Percentiles rank a stretch among this genome's conserved stretches.
These are phyloP conservation scores for Athalia circularis DNA, from an alignment of 2,888 invertebrate genomes.

Conservation along the genomic window DNA sequence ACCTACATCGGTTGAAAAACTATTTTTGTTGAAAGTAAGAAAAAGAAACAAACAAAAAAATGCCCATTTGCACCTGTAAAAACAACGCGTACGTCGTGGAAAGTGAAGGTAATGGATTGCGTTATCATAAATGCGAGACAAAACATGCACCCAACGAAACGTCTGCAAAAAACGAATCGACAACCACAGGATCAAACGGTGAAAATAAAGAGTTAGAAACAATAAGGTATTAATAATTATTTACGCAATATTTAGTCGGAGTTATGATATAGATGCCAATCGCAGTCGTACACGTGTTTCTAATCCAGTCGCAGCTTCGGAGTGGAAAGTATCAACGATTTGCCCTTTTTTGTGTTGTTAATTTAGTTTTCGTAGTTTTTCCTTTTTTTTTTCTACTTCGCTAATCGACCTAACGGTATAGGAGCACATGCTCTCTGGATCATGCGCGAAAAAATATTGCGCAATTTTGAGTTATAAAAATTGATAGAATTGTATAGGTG, in stretches of 20 bases:
- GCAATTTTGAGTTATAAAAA: too few species aligned
- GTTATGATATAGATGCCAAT: neutral
- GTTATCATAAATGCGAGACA: conserved; percentile 10
- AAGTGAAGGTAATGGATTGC: conserved; percentile 9
- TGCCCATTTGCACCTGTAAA: conserved; percentile 20
- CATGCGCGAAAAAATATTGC: too few species aligned
- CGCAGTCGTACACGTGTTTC: too few species aligned
- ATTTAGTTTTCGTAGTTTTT: too few species aligned
- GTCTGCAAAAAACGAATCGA: neutral
- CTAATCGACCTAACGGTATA: too few species aligned
- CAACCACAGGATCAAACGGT: conserved; percentile 4
- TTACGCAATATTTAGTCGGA: neutral
- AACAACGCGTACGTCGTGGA: neutral
- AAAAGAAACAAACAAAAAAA: neutral
- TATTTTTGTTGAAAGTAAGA: neutral
- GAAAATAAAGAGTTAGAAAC: neutral
- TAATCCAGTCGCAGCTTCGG: too few species aligned
- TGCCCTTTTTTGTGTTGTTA: too few species aligned
- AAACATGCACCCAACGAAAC: conserved; percentile 1
- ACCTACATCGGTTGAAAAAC: neutral
- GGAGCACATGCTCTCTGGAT: too few species aligned
- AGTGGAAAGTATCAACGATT: too few species aligned
- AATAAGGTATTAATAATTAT: neutral
- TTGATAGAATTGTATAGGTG: too few species aligned
- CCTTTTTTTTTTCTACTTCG: too few species aligned